phyloP scores from a whole-genome alignment of 2,888 invertebrate species.

The Dicyrtoma fusca region DNA sequence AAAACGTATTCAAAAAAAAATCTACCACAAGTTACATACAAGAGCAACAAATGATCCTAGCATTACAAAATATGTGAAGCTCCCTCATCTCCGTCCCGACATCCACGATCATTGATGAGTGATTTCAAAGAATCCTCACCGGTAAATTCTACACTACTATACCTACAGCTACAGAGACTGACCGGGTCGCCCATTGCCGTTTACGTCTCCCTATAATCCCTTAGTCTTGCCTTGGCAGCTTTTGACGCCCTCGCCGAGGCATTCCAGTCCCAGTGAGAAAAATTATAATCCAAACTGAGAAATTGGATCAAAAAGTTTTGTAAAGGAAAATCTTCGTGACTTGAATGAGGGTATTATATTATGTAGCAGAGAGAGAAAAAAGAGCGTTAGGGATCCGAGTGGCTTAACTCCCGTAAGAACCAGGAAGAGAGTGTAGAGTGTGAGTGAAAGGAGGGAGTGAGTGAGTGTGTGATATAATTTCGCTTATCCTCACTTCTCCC shows the following conservation, averaged over 20 bases:
- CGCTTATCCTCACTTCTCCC: neutral
- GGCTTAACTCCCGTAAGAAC: slow-evolving; percentile 7
- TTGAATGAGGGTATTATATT: slow-evolving; percentile 20
- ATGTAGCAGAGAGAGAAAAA: slow-evolving; percentile 5
- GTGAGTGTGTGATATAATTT: neutral
- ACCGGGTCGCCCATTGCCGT: too few relatives aligned
- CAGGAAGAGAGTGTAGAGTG: neutral
- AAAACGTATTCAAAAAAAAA: neutral
- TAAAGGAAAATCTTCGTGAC: slow-evolving; percentile 26
- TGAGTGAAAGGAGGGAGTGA: neutral
- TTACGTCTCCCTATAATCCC: too few relatives aligned
- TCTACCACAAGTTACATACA: neutral
- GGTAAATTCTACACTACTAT: too few relatives aligned
- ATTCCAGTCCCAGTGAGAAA: neutral
- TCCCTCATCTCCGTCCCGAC: neutral
- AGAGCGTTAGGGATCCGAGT: neutral
- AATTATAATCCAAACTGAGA: slow-evolving; percentile 4
- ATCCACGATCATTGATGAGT: slow-evolving; percentile 23
- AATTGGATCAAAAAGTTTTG: slow-evolving; percentile 26
- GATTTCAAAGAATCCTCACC: slow-evolving; percentile 1
- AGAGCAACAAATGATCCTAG: neutral
- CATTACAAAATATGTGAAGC: too few relatives aligned
- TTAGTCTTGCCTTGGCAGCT: slow-evolving; percentile 8
- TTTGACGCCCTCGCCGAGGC: neutral
- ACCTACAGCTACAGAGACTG: too few relatives aligned